A percentile compares a stretch with the other conserved stretches of the same genome.
Evolutionary conservation across 2,797 vertebrate genomes (phyloP).

Genomic region (Coendou prehensilis): DNA sequence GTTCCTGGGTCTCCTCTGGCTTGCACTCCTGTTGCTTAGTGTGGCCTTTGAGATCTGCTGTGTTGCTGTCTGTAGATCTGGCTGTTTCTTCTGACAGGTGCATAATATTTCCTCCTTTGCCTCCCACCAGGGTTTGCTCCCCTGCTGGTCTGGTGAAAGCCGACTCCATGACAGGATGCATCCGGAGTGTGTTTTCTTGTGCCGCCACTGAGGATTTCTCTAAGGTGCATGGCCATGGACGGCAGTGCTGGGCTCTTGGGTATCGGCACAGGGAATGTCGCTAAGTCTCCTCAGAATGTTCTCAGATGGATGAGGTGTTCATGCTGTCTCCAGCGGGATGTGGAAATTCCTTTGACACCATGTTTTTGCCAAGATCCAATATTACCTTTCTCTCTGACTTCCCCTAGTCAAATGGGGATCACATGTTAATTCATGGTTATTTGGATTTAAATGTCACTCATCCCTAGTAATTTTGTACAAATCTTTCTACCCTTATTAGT

Average conservation of each 20-base stretch:
- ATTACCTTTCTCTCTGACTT: background rate
- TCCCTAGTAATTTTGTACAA: background rate
- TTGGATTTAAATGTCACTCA: background rate
- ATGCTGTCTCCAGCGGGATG: rapidly evolving
- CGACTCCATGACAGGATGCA: background rate
- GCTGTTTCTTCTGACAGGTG: background rate
- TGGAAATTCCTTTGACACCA: background rate
- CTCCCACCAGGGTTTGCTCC: background rate
- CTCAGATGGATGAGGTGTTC: background rate
- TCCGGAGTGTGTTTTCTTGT: rapidly evolving
- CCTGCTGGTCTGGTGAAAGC: background rate
- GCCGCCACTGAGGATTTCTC: background rate
- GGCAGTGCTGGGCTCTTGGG: background rate
- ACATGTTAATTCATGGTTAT: background rate
- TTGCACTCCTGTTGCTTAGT: background rate
- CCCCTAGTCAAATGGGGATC: background rate
- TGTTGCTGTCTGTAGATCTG: background rate
- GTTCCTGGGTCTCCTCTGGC: background rate
- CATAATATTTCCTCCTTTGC: background rate
- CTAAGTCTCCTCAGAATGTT: background rate
- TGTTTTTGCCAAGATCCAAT: background rate
- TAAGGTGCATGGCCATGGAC: rapidly evolving
- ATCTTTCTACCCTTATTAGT: background rate
- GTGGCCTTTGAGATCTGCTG: background rate
- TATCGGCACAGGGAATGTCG: too few relatives aligned